Evolutionary conservation across 2,888 invertebrate species (phyloP), one percentile per base, ranked within the genome.

Genomic region (Melipona beecheii): DNA sequence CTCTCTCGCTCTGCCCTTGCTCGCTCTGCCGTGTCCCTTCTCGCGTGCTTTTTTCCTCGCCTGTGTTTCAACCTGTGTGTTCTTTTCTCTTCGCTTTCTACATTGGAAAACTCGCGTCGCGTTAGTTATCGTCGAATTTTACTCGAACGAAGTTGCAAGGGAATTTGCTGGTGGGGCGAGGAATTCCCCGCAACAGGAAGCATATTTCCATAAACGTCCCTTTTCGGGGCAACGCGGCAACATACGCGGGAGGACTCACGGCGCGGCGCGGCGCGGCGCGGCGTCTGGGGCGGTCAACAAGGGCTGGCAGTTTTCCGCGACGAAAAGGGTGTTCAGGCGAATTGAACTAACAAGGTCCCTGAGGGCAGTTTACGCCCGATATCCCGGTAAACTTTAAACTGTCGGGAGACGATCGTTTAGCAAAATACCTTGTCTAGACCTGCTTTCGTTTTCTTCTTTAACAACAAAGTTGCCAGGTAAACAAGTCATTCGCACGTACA

Each of bases 301-400:
- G 78, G 84, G 84, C 73, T 70, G 77, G 65, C 69, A 77, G 72
- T 87, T 87, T 85, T 80, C 72, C 80, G 70, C 74, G 72, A 66
- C 58, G 80, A 62, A 72, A 83, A 78, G 83, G 79, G 80, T 85
- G 84, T 87, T 86, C 75, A 87, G 86, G 92, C 92, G 92, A 92
- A 90, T 91, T 90, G 92, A 92, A 92, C 93, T 94, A 94, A 94
- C 93, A 94, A 94, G 94, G 87, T 94, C 94, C 94, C 94, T 80
- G 81, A 91, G 94, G 94, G 91, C 93, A 92, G 92, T 93, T 94
- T 94, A 93, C 90, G 91, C 91, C 89, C 91, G 91, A 90, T 91
- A 91, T 92, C 89, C 88, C 88, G 88, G 91, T 90, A 91, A 92
- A 93, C 88, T 90, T 86, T 79, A 90, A 91, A 91, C 88, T 87